phyloP scores from a whole-genome alignment of 1,140 invertebrate genomes.

The Hyles vespertilio region DNA sequence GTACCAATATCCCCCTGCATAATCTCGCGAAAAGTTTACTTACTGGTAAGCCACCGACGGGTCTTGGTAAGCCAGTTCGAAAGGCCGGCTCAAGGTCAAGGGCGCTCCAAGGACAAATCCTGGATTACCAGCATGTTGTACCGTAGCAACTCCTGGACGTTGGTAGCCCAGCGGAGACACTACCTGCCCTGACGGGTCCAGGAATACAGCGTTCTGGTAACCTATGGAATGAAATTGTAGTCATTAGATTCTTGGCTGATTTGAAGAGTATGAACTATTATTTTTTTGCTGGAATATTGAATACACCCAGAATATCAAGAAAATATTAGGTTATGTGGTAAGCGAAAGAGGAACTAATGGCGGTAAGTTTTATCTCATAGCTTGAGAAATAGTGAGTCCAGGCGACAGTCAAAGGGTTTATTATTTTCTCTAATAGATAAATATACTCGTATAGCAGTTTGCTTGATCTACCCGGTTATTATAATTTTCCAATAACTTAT shows the following conservation, averaged over 20 bases:
- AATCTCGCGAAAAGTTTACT: slow-evolving; percentile 2
- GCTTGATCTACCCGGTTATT: too few species aligned
- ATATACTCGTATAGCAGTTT: too few species aligned
- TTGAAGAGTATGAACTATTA: background rate
- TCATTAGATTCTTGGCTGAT: too few species aligned
- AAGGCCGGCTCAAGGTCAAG: slow-evolving; percentile 24
- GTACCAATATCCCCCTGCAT: too few species aligned
- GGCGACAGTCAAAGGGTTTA: too few species aligned
- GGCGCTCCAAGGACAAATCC: slow-evolving; percentile 29
- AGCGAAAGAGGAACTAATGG: too few species aligned
- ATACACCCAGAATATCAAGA: too few species aligned
- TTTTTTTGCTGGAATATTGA: background rate
- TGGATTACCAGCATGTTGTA: slow-evolving; percentile 26
- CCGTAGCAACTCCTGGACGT: slow-evolving; percentile 12
- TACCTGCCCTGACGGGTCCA: slow-evolving; percentile 42
- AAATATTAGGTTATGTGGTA: too few species aligned
- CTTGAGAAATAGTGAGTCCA: too few species aligned
- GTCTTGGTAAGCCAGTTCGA: slow-evolving; percentile 36
- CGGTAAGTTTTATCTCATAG: too few species aligned
- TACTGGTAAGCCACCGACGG: slow-evolving; percentile 38
- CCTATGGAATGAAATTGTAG: slow-evolving; percentile 21
- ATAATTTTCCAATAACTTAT: too few species aligned
- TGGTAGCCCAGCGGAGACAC: slow-evolving; percentile 31
- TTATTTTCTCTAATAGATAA: too few species aligned
- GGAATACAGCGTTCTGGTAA: slow-evolving; percentile 46